Percentiles rank a stretch among this genome's conserved stretches.
Evolutionary conservation across 2,888 invertebrate genomes (phyloP).

Genomic region (Scaptomyza parva): DNA sequence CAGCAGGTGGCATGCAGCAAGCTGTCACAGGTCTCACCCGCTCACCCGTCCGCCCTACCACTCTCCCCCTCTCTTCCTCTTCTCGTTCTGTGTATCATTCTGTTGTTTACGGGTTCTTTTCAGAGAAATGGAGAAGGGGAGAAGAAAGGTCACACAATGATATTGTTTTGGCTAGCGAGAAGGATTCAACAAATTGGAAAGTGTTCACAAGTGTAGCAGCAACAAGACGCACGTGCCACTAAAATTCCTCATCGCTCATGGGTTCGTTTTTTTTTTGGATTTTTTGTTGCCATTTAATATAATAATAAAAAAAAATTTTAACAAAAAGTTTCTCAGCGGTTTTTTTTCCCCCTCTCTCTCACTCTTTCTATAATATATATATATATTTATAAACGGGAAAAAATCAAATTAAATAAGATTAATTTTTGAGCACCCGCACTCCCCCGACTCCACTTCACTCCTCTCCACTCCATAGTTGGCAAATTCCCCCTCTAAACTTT

Average conservation of each 20-base stretch:
- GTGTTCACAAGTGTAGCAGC: constrained; percentile 77
- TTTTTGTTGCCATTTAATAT: constrained; percentile 75
- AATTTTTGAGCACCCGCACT: constrained; percentile 53
- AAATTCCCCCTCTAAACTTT: constrained; percentile 28
- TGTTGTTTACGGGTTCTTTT: constrained; percentile 61
- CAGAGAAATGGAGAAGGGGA: too few species aligned
- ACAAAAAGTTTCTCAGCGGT: constrained; percentile 71
- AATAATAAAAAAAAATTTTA: constrained; percentile 71
- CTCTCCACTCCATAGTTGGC: too few species aligned
- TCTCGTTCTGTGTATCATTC: constrained; percentile 8
- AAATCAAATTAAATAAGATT: constrained; percentile 84
- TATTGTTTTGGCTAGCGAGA: constrained; percentile 73
- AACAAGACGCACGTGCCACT: constrained; percentile 62
- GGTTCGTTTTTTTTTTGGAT: constrained; percentile 45
- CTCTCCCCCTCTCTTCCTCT: not conserved
- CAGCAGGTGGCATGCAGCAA: constrained; percentile 40
- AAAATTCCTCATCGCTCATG: constrained; percentile 48
- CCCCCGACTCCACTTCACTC: not conserved
- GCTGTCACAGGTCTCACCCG: constrained; percentile 1
- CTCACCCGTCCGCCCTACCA: too few species aligned
- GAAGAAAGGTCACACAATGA: constrained; percentile 53
- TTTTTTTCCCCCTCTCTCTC: constrained; percentile 24
- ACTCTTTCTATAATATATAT: constrained; percentile 60
- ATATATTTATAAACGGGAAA: constrained; percentile 51
- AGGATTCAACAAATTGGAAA: constrained; percentile 78